Percentiles rank a stretch among this genome's conserved stretches.
These are phyloP conservation scores for Notarius quadriscutis DNA, from an alignment of 2,113 vertebrate species.

Conservation along the genomic window DNA sequence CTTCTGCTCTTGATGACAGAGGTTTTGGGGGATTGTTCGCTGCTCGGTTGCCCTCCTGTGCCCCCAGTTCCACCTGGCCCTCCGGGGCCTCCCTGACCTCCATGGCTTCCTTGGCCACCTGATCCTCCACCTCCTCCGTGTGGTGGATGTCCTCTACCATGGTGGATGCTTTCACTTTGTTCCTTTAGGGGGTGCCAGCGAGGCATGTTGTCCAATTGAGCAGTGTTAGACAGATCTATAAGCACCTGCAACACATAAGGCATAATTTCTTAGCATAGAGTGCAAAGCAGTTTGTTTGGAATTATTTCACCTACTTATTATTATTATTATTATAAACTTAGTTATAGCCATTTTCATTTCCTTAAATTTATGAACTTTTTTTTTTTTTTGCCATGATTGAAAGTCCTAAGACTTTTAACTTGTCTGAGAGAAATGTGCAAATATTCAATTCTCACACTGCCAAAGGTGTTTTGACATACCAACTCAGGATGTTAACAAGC, in stretches of 20 bases:
- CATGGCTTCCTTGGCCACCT: conserved; percentile 61
- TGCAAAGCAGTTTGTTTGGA: not conserved
- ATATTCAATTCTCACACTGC: conserved; percentile 6
- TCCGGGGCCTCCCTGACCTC: conserved; percentile 54
- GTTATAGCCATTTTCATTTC: not conserved
- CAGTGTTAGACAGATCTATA: conserved; percentile 89
- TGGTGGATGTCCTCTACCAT: conserved; percentile 81
- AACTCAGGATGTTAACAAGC: conserved; percentile 20
- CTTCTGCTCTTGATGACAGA: conserved; percentile 98
- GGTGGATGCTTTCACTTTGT: conserved; percentile 92
- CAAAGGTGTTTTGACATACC: not conserved
- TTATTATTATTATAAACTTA: not conserved
- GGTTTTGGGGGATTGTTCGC: conserved; percentile 87
- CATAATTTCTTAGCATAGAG: not conserved
- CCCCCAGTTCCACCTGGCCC: conserved; percentile 41
- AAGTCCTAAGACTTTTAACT: not conserved
- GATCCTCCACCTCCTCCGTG: conserved; percentile 74
- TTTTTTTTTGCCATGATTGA: not conserved
- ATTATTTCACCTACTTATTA: not conserved
- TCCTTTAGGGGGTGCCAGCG: conserved; percentile 93
- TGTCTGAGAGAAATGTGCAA: not conserved
- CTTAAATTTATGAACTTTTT: not conserved
- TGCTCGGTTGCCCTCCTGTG: conserved; percentile 68
- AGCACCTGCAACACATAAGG: conserved; percentile 77
- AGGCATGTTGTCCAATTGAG: conserved; percentile 90